Base-by-base conservation (phyloP, 2,888 invertebrate species). In the Epiblema foenella region DNA sequence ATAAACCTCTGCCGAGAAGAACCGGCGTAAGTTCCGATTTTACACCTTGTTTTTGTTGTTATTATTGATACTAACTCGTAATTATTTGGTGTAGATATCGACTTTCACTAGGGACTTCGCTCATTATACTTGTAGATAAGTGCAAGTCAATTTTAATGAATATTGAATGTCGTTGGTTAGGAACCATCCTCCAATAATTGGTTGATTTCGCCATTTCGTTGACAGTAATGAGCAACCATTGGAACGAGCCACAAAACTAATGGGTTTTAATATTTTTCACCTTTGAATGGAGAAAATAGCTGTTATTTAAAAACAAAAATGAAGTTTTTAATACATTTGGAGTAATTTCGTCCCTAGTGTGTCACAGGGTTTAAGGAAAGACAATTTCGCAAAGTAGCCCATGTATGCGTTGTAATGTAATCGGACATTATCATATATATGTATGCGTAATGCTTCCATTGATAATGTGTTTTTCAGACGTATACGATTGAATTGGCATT, bases 321-420 rank as follows among this genome's bases (percentile, higher is more conserved):
- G 1, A 24, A 3, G 24, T 24, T 24, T n/a, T n/a, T n/a, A n/a
- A 24, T 24, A 24, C 24, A 24, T 24, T 24, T 4, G n/a, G n/a
- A 8, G n/a, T 29, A 9, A 37, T 60, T 29, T 52, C 9, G 7
- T 10, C 2, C 24, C 15, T 12, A 39, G 69, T 69, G 64, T 56
- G 66, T 46, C 65, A 17, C 70, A n/a, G 54, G 18, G 24, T 49
- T 60, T 17, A 56, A 29, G 9, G 24, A 29, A 62, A 67, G 56
- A 62, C 71, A 71, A 71, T 71, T 67, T 71, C 60, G 29, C 24
- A 67, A 67, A 71, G 67, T 71, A 66, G 62, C 62, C 39, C 52
- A 29, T 67, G 71, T 71, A 56, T 71, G 60, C 51, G 49, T 33
- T 66, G 66, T 70, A 66, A 66, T 60, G 37, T 67, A 60, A 62